Conservation (phyloP, 2,797 vertebrate genomes). For the Chelmon rostratus region DNA sequence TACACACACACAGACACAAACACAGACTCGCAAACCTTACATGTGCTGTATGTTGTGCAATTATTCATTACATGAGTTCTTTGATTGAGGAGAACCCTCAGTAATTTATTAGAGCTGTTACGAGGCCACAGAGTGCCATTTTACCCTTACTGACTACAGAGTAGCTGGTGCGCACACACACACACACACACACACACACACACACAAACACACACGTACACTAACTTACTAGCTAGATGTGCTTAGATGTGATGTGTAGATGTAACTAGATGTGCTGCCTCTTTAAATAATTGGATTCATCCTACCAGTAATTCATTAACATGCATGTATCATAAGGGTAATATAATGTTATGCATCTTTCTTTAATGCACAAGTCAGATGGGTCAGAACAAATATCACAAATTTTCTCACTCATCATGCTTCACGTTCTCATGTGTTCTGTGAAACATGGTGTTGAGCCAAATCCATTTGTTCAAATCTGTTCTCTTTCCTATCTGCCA, state of each 20-base stretch:
- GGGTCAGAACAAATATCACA: background rate
- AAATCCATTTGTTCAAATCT: slow-evolving; percentile 31
- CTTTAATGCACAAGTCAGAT: slow-evolving; percentile 1
- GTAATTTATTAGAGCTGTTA: slow-evolving; percentile 48
- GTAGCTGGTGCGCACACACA: slow-evolving; percentile 14
- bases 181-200: slow-evolving; percentile 11
- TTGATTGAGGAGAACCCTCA: slow-evolving; percentile 38
- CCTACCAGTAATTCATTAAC: slow-evolving; percentile 5
- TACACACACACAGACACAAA: background rate
- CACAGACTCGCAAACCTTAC: slow-evolving; percentile 1
- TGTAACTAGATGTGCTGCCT: background rate
- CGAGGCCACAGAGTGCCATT: slow-evolving; percentile 18
- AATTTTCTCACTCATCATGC: background rate
- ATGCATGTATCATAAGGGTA: background rate
- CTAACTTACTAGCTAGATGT: too few relatives aligned
- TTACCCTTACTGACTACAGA: slow-evolving; percentile 23
- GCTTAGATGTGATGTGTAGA: too few relatives aligned
- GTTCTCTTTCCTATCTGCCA: slow-evolving; percentile 68
- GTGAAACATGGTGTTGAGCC: slow-evolving; percentile 5
- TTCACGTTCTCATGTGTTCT: slow-evolving; percentile 5
- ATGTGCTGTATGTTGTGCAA: background rate
- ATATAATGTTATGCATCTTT: background rate
- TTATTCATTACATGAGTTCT: slow-evolving; percentile 21
- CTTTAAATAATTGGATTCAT: slow-evolving; percentile 24
- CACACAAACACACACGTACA: slow-evolving; percentile 3